Evolutionary conservation across 2,113 vertebrate genomes (phyloP).

Genomic region (Engystomops pustulosus): DNA sequence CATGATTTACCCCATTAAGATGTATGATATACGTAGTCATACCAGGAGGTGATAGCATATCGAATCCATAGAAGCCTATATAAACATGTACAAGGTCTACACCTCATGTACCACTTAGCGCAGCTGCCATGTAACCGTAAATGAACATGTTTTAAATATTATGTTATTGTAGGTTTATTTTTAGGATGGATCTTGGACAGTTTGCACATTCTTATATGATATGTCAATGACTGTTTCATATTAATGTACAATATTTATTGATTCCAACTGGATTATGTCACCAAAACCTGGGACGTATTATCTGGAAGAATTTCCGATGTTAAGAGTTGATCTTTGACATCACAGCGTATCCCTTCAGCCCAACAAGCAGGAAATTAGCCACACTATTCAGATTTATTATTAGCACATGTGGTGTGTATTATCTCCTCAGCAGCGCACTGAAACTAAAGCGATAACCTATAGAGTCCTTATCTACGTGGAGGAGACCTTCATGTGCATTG

Average conservation of each 20-base stretch:
- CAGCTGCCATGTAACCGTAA: slow-evolving; percentile 20
- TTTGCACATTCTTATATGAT: slow-evolving; percentile 44
- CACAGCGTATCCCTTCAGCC: slow-evolving; percentile 42
- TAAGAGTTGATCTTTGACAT: slow-evolving; percentile 58
- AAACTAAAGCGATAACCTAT: too few relatives aligned
- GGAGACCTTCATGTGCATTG: not conserved
- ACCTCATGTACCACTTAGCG: not conserved
- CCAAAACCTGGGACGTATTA: slow-evolving; percentile 49
- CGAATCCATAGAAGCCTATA: not conserved
- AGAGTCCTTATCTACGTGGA: not conserved
- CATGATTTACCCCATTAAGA: too few relatives aligned
- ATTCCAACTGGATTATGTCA: slow-evolving; percentile 59
- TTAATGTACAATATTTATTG: slow-evolving; percentile 55
- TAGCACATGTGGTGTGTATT: slow-evolving; percentile 49
- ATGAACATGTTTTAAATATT: slow-evolving; percentile 38
- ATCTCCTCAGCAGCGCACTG: not conserved
- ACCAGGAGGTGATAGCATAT: not conserved
- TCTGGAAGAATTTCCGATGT: slow-evolving; percentile 57
- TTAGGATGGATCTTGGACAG: slow-evolving; percentile 41
- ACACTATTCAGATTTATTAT: slow-evolving; percentile 46
- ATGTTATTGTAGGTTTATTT: slow-evolving; percentile 50
- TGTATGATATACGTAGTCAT: too few relatives aligned
- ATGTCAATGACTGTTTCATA: slow-evolving; percentile 49
- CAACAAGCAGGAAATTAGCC: slow-evolving; percentile 55
- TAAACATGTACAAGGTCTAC: slow-evolving; percentile 20